Evolutionary conservation across 1,140 invertebrate species (phyloP).

Genomic region (Asbolus verrucosus): DNA sequence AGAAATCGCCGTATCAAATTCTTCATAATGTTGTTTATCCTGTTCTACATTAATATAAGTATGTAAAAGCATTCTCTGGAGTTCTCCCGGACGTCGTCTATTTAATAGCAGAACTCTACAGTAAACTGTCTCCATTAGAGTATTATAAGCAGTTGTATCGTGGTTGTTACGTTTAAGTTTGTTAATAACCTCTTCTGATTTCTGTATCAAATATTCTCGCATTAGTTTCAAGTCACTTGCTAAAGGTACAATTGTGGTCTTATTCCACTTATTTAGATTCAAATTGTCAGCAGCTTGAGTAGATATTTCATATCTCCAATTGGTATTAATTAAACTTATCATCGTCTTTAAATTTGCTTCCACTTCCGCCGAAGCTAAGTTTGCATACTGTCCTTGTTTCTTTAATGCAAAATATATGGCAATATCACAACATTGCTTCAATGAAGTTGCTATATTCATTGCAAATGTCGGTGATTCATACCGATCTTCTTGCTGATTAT

Average conservation of each 20-base stretch:
- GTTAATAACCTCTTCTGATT: constrained; percentile 41
- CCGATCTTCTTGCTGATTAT: no score
- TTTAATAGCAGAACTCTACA: constrained; percentile 54
- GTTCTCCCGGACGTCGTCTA: constrained; percentile 54
- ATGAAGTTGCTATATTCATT: no score
- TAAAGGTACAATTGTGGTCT: constrained; percentile 61
- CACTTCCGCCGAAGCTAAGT: constrained; percentile 5
- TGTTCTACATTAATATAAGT: constrained; percentile 10
- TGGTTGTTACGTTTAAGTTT: constrained; percentile 37
- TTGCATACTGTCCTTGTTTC: not conserved
- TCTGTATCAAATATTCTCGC: constrained; percentile 56
- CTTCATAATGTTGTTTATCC: constrained; percentile 46
- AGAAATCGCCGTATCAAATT: constrained; percentile 45
- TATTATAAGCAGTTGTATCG: constrained; percentile 52
- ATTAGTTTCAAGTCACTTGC: constrained; percentile 62
- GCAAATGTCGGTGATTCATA: no score
- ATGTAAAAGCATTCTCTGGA: constrained; percentile 46
- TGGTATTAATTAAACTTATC: constrained; percentile 51
- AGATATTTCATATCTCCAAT: constrained; percentile 55
- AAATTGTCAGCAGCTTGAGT: constrained; percentile 56
- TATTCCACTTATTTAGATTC: constrained; percentile 61
- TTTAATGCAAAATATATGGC: not conserved
- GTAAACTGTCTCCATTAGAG: constrained; percentile 53
- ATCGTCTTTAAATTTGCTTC: constrained; percentile 52
- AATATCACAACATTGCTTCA: not conserved